Conservation (phyloP, 92 coral and sea anemone species). For the Blastomussa wellsi region DNA sequence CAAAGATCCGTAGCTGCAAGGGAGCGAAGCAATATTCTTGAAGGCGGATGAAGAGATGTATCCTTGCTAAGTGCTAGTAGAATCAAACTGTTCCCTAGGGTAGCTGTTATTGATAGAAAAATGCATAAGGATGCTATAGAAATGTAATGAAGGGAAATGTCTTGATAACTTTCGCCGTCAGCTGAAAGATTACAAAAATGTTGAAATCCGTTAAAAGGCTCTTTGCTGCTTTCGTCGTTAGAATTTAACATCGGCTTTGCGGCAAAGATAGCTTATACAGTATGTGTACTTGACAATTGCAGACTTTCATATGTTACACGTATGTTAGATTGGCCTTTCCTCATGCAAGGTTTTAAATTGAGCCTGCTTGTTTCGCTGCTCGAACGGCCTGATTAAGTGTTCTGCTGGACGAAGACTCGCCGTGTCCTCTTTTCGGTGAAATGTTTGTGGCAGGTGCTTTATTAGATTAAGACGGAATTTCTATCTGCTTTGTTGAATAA, state of each 20-base stretch:
- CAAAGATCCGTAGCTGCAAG: constrained; percentile 5
- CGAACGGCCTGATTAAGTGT: too few species aligned
- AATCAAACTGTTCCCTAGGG: constrained; percentile 1
- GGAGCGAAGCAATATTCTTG: background rate
- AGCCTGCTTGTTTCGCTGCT: too few species aligned
- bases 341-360: too few species aligned
- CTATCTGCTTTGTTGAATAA: too few species aligned
- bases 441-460: too few species aligned
- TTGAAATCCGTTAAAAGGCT: background rate
- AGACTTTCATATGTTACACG: too few species aligned
- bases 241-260: background rate
- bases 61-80: constrained; percentile 5
- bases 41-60: constrained; percentile 5
- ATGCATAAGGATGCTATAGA: background rate
- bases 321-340: too few species aligned
- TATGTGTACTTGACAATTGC: too few species aligned
- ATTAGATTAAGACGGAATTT: too few species aligned
- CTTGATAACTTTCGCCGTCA: background rate
- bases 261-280: too few species aligned
- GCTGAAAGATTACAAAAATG: background rate
- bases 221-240: background rate
- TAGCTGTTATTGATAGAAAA: background rate
- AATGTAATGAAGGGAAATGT: background rate
- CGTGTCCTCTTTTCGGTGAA: too few species aligned
- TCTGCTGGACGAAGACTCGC: too few species aligned